These are phyloP conservation scores for Gobiocypris rarus DNA, from an alignment of 2,113 vertebrate species.

Conservation along the genomic window DNA sequence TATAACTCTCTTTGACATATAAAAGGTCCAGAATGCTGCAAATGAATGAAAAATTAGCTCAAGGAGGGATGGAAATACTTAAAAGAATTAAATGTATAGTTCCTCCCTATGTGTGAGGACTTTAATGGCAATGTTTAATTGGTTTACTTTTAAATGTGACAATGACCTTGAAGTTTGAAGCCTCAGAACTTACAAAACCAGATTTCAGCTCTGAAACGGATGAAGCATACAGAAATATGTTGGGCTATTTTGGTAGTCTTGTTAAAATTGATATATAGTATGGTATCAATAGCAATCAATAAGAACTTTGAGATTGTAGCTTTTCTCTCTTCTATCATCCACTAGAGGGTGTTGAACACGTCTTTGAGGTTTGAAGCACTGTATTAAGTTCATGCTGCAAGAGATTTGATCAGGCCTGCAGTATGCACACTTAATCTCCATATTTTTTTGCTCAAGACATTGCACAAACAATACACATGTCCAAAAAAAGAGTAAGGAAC, in stretches of 20 bases:
- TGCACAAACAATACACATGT: neutral
- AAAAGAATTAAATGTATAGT: neutral
- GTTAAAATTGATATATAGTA: neutral
- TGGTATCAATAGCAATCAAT: neutral
- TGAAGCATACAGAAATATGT: neutral
- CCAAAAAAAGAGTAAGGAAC: neutral
- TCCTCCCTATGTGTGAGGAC: neutral
- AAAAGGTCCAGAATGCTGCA: neutral
- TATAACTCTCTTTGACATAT: conserved; percentile 11
- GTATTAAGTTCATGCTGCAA: conserved; percentile 45
- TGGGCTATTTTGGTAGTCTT: neutral
- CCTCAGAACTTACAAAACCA: neutral
- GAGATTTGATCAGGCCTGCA: neutral
- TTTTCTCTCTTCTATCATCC: conserved; percentile 57
- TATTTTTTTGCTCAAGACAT: neutral
- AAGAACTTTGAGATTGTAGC: neutral
- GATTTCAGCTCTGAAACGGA: neutral
- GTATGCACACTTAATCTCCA: neutral
- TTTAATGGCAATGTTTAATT: neutral
- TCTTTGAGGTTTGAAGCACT: conserved; percentile 41
- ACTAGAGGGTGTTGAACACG: conserved; percentile 72
- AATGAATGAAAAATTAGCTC: neutral
- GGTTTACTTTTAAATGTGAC: neutral
- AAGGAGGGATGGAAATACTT: conserved; percentile 14
- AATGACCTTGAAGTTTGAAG: conserved; percentile 14